phyloP scores from a whole-genome alignment of 2,888 invertebrate species.

The Rutpela maculata region DNA sequence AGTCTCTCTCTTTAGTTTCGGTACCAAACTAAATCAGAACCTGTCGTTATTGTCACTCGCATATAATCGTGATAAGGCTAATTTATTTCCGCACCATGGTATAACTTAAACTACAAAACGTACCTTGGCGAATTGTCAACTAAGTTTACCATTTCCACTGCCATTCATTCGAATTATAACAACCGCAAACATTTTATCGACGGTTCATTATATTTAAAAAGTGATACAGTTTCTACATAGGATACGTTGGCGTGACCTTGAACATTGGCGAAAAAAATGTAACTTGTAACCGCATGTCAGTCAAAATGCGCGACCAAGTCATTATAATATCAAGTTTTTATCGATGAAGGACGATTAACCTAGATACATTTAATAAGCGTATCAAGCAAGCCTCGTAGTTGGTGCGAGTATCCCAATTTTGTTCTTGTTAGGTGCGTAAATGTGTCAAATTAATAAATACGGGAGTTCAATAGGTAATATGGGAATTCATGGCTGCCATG shows the following conservation, averaged over 20 bases:
- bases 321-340: slow-evolving; percentile 18
- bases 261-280: background rate
- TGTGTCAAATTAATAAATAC: background rate
- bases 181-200: background rate
- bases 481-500: no score
- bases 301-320: background rate
- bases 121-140: no score
- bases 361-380: slow-evolving; percentile 9
- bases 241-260: slow-evolving; percentile 10
- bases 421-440: background rate
- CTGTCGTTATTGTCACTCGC: no score
- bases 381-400: background rate
- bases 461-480: no score
- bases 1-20: no score
- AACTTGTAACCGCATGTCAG: slow-evolving; percentile 3
- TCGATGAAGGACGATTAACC: slow-evolving; percentile 21
- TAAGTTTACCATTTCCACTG: background rate
- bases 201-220: background rate
- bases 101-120: no score
- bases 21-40: no score
- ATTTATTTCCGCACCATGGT: no score
- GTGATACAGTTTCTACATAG: background rate
- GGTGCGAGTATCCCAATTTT: background rate
- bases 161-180: background rate
- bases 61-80: no score